Percentiles rank a stretch among this genome's conserved stretches.
phyloP scores from a whole-genome alignment of 2,888 invertebrate genomes.

The Dolomedes plantarius region DNA sequence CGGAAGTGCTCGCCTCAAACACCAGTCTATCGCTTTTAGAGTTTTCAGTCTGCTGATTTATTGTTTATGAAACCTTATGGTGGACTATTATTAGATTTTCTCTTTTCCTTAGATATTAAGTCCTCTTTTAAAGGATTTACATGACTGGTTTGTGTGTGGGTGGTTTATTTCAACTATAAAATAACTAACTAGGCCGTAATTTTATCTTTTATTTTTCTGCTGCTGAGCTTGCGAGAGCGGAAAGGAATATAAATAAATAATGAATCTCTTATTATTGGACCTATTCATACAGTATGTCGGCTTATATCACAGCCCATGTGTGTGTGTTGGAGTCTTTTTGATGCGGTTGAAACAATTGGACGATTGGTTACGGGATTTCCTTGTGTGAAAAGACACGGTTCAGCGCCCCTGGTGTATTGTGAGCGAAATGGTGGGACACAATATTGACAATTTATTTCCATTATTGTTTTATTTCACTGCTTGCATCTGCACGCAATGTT shows the following conservation, averaged over 20 bases:
- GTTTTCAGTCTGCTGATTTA: too few species aligned
- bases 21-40: too few species aligned
- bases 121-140: too few species aligned
- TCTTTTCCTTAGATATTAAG: too few species aligned
- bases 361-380: conserved; percentile 63
- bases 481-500: conserved; percentile 45
- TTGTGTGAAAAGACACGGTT: conserved; percentile 43
- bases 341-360: conserved; percentile 55
- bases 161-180: too few species aligned
- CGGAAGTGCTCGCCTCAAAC: too few species aligned
- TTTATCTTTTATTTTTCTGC: not conserved
- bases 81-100: too few species aligned
- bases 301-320: not conserved
- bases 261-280: conserved; percentile 47
- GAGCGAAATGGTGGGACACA: conserved; percentile 56
- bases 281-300: not conserved
- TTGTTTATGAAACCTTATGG: too few species aligned
- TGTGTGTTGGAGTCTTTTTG: not conserved
- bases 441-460: conserved; percentile 68
- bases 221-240: conserved; percentile 22
- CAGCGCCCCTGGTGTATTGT: conserved; percentile 31
- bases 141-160: too few species aligned
- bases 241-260: conserved; percentile 56
- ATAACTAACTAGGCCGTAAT: not conserved
- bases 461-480: conserved; percentile 56